Evolutionary conservation across 2,888 invertebrate genomes (phyloP).

Genomic region (Syrphus vitripennis): DNA sequence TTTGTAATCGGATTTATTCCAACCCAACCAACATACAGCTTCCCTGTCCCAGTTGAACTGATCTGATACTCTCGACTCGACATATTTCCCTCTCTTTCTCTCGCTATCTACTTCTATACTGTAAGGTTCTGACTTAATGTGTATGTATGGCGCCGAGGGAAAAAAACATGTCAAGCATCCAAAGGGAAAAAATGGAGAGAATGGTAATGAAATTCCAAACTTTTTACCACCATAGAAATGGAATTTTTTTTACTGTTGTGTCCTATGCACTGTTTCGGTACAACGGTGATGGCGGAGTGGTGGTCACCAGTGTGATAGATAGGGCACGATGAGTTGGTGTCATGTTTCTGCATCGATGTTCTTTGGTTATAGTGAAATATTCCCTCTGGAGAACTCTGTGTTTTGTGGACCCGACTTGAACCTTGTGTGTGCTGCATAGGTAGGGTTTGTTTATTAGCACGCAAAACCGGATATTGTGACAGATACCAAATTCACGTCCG

Average conservation of each 20-base stretch:
- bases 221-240: constrained; percentile 39
- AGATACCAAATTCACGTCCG: constrained; percentile 39
- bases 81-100: neutral
- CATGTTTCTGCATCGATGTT: constrained; percentile 46
- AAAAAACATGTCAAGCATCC: neutral
- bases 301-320: constrained; percentile 34
- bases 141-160: neutral
- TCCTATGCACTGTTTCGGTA: neutral
- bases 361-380: constrained; percentile 23
- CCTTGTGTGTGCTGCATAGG: neutral
- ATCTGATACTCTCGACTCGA: constrained; percentile 7
- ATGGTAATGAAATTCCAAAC: constrained; percentile 61
- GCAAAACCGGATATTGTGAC: constrained; percentile 63
- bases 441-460: constrained; percentile 29
- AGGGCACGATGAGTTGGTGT: constrained; percentile 49
- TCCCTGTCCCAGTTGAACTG: neutral
- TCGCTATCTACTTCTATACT: neutral
- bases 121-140: constrained; percentile 7
- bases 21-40: neutral
- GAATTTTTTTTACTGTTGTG: neutral
- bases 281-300: too few species aligned
- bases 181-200: neutral
- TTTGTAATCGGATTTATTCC: constrained; percentile 63
- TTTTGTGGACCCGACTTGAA: neutral
- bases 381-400: neutral